Percentiles rank a stretch among this genome's conserved stretches.
Conservation (phyloP, 1,140 invertebrate genomes). For the Spodoptera litura region DNA sequence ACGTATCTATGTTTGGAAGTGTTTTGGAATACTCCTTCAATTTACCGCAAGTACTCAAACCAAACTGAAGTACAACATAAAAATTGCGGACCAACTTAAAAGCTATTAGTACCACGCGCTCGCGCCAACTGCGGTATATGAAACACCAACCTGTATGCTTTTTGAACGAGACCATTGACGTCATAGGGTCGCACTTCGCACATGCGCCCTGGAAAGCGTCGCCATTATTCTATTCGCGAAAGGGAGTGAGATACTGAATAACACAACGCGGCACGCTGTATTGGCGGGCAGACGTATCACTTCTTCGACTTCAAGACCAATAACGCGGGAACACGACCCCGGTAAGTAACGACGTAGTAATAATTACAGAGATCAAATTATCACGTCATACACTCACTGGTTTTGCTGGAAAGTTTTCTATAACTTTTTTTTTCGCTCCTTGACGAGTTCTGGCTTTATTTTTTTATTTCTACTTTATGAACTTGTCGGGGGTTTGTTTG, state of each 20-base stretch:
- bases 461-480: neutral
- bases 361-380: conserved; percentile 48
- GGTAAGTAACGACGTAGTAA: conserved; percentile 63
- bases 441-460: neutral
- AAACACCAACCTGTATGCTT: conserved; percentile 59
- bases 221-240: conserved; percentile 49
- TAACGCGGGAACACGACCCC: conserved; percentile 69
- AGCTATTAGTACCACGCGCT: neutral
- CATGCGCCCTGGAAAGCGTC: conserved; percentile 61
- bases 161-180: conserved; percentile 81
- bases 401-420: conserved; percentile 21
- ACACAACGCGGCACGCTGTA: conserved; percentile 66
- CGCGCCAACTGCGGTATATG: conserved; percentile 35
- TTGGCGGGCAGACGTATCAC: conserved; percentile 57
- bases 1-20: too few relatives aligned
- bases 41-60: too few relatives aligned
- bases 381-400: neutral
- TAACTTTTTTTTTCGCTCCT: neutral
- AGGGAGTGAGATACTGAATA: conserved; percentile 47
- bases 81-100: conserved; percentile 27
- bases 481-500: too few relatives aligned
- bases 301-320: conserved; percentile 44
- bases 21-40: too few relatives aligned
- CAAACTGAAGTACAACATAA: neutral
- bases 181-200: conserved; percentile 70